Conservation (phyloP, 2,888 invertebrate genomes). For the Agrotis puta region DNA sequence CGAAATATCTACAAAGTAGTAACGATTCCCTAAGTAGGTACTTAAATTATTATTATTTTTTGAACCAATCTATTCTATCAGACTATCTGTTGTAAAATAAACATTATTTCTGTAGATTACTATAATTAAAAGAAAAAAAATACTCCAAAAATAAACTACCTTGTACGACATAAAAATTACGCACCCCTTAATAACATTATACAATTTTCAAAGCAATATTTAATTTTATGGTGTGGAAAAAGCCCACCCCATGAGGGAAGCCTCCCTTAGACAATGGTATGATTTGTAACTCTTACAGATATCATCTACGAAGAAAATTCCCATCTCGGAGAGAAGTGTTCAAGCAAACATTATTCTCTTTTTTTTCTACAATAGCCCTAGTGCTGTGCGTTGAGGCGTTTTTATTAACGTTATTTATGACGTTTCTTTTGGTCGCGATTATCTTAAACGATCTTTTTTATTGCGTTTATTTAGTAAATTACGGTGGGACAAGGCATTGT, state of each 20-base stretch:
- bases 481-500: conserved; percentile 37
- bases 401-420: conserved; percentile 79
- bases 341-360: conserved; percentile 73
- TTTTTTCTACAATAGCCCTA: conserved; percentile 64
- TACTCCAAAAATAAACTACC: conserved; percentile 24
- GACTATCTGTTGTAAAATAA: not conserved
- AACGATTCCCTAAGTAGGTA: too few relatives aligned
- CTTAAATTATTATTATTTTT: too few relatives aligned
- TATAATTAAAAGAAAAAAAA: conserved; percentile 5
- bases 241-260: conserved; percentile 72
- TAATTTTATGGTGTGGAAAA: conserved; percentile 89
- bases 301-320: conserved; percentile 76
- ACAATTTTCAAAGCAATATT: conserved; percentile 79
- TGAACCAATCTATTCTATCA: too few relatives aligned
- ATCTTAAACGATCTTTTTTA: conserved; percentile 66
- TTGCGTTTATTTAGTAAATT: conserved; percentile 66
- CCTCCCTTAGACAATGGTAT: conserved; percentile 80
- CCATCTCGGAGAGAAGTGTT: conserved; percentile 67
- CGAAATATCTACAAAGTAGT: too few relatives aligned
- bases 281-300: conserved; percentile 83
- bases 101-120: too few relatives aligned
- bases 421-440: conserved; percentile 62
- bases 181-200: conserved; percentile 78
- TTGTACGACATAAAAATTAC: conserved; percentile 58
- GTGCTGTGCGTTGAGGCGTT: conserved; percentile 63